Evolutionary conservation across 1,140 invertebrate species (phyloP).

Genomic region (Alviniconcha marisindica): DNA sequence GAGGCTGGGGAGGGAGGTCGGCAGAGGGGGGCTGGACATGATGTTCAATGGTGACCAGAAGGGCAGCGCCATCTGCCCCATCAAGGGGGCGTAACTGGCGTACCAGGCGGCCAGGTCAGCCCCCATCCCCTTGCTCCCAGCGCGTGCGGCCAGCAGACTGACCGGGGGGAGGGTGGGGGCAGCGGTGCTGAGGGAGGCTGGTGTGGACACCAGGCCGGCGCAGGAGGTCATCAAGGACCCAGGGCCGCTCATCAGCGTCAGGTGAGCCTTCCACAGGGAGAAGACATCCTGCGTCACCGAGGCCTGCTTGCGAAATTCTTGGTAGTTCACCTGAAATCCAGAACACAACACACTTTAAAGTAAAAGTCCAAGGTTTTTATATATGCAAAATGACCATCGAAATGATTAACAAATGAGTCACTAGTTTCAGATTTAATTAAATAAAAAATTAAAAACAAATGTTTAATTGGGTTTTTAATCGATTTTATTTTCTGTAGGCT

Average conservation of each 20-base stretch:
- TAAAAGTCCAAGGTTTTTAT: too few relatives aligned
- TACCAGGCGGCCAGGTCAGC: conserved; percentile 33
- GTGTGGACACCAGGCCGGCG: background rate
- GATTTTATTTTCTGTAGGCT: too few relatives aligned
- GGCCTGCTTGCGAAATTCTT: conserved; percentile 37
- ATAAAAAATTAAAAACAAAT: conserved; percentile 9
- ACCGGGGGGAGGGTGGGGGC: conserved; percentile 28
- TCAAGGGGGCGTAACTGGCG: conserved; percentile 23
- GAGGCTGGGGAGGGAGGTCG: background rate
- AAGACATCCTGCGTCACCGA: conserved; percentile 43
- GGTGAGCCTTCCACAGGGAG: conserved; percentile 34
- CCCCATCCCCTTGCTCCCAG: background rate
- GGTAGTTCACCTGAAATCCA: conserved; percentile 30
- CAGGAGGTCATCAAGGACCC: background rate
- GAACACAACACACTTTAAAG: background rate
- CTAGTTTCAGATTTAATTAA: background rate
- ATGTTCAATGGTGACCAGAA: conserved; percentile 28
- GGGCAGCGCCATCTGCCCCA: conserved; percentile 23
- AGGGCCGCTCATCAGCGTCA: conserved; percentile 1
- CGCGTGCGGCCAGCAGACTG: background rate
- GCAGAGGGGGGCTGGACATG: conserved; percentile 15
- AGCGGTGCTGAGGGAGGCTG: background rate
- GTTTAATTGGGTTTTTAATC: too few relatives aligned
- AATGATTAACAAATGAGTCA: too few relatives aligned
- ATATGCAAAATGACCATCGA: too few relatives aligned